Conservation (phyloP, 2,113 vertebrate genomes). For the Alosa alosa region DNA sequence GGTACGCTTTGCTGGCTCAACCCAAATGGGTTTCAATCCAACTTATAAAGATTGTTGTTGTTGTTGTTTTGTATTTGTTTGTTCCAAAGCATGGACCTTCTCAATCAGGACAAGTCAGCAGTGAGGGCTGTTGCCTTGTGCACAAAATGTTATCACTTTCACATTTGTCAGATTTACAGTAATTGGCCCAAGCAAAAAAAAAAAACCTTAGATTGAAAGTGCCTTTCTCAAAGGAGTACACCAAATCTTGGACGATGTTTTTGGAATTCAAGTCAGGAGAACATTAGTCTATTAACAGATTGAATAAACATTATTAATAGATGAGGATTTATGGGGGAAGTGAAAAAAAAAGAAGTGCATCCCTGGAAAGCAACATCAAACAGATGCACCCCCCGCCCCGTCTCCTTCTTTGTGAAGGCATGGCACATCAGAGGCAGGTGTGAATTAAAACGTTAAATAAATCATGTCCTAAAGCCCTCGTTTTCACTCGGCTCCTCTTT, state of each 20-base stretch:
- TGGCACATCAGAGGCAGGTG: conserved; percentile 52
- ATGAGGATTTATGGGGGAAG: conserved; percentile 42
- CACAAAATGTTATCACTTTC: neutral
- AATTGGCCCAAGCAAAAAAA: neutral
- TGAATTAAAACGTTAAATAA: conserved; percentile 48
- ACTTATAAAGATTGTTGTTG: conserved; percentile 13
- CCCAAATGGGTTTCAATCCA: conserved; percentile 34
- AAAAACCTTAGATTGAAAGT: neutral
- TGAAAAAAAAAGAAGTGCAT: conserved; percentile 19
- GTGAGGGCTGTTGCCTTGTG: neutral
- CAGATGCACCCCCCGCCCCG: conserved; percentile 24
- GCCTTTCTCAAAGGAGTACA: neutral
- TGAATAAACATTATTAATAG: conserved; percentile 47
- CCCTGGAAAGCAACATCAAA: conserved; percentile 56
- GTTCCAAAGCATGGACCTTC: conserved; percentile 15
- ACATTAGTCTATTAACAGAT: conserved; percentile 37
- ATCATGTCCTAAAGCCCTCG: conserved; percentile 40
- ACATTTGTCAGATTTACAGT: neutral
- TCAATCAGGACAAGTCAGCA: conserved; percentile 20
- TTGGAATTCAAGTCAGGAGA: conserved; percentile 36
- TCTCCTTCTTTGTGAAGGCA: conserved; percentile 17
- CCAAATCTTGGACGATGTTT: neutral
- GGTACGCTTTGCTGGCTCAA: conserved; percentile 25
- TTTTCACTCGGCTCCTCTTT: conserved; percentile 36
- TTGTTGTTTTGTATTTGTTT: neutral